Base-by-base conservation (phyloP, 2,797 vertebrate genomes). In the Brotula barbata region DNA sequence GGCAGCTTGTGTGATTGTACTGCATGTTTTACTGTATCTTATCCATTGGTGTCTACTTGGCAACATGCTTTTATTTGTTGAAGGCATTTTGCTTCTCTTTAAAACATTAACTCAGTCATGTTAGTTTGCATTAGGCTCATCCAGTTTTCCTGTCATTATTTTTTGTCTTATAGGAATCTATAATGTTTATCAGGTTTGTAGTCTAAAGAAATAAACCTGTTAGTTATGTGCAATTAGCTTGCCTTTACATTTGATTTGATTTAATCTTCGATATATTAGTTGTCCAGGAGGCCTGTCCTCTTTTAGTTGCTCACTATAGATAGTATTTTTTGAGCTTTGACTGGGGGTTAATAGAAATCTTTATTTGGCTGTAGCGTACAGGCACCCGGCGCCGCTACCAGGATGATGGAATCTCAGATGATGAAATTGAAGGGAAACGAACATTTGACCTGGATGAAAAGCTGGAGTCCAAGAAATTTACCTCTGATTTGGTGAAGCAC, bases 361-460 rank as follows among this genome's bases (percentile, higher is more conserved):
- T 43, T 1, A 61, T 65, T 57, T 66, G 45, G 68, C 52, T 12
- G 85, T 83, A 97, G 95, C 95, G 96, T 66, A 93, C 94, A 41
- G 95, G 95, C 7, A 97, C 96, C 55, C 88, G 95, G 10, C 92
- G 97, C 2, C 94, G 94, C 41, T 99, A 99, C 19, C 94, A 98
- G 70, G 97, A 99, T 0, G 97, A 98, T 37, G 96, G 96, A 28
- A 98, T 98, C 78, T 99, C 97, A 0, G 97, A 99, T 13, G 97
- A 99, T 62, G 97, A 99, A 87, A 99, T 99, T 16, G 97, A 99
- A 78, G 97, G 97, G 16, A 99, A 98, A 78, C 92, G 96, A 57
- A 96, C 89, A 0, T 99, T 99, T 77, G 94, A 98, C 83, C 87
- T 99, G 23, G 93, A 98, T 39, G 96, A 98, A 64, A 99, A 98